Evolutionary conservation across 2,888 invertebrate genomes (phyloP), one percentile per base, ranked within the genome.

Genomic region (Doris montereyensis): DNA sequence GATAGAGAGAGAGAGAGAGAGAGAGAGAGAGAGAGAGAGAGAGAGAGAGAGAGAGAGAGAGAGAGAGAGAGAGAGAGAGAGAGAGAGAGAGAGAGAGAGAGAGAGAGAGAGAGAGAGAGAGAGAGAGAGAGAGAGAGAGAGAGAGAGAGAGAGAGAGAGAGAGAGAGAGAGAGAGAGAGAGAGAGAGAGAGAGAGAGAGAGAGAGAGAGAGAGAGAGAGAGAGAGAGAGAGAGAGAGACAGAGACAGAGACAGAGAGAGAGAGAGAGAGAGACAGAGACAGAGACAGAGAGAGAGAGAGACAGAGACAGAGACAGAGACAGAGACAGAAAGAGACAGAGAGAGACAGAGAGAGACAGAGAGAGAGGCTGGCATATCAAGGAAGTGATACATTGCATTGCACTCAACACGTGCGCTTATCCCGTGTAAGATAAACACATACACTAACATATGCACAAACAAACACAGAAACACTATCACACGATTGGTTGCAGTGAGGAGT

Each of bases 161-260:
- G 28, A 2, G 30, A 26, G 67, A 24, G 67, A 26, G 35, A 4
- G 58, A 58, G 58, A 10, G 41, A 4, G 52, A 26, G 67, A 10
- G 52, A 70, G 10, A 57, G 52, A 70, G 4, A 67, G 58, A 70
- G 24, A 13, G 13, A 68, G 67, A 41, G n/a, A 57, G 26, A 77
- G 70, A 26, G 17, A 76, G 52, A 76, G 4, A 17, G 30, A 35
- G 28, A 67, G 52, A 41, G n/a, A 67, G 52, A 35, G 28, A 52
- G 30, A 75, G 30, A 21, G 34, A 62, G 21, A 34, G 35, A 30
- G 34, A 62, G 4, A 21, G 8, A 75, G 60, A 62, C 5, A 32
- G n/a, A 10, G 52, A 17, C 17, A 17, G 52, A 10, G 52, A 41
- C 5, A 17, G 52, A 41, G 52, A 17, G 17, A 17, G 52, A 41